Evolutionary conservation across 1,140 invertebrate species (phyloP).

Genomic region (Pogonognathellus flavescens): DNA sequence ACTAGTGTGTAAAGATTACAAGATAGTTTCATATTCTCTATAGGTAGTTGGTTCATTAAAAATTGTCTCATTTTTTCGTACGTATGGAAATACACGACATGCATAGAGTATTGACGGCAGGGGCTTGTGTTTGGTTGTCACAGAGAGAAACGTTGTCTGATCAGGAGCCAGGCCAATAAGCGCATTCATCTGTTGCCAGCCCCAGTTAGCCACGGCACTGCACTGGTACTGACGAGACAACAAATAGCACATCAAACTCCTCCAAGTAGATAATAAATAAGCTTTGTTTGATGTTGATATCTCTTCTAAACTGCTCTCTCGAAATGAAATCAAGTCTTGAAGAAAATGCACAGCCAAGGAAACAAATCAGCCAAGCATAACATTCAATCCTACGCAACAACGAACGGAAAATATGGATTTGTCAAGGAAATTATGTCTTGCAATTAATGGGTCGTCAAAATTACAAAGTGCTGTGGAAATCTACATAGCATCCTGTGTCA

Average conservation of each 20-base stretch:
- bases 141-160: too few species aligned
- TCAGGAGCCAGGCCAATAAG: too few species aligned
- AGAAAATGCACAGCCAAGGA: constrained; percentile 11
- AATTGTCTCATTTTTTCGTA: too few species aligned
- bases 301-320: background rate
- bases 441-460: constrained; percentile 49
- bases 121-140: too few species aligned
- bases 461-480: constrained; percentile 31
- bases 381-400: constrained; percentile 22
- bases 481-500: too few species aligned
- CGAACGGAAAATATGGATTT: constrained; percentile 42
- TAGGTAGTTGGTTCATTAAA: too few species aligned
- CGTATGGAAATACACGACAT: too few species aligned
- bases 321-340: background rate
- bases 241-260: constrained; percentile 8
- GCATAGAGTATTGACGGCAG: too few species aligned
- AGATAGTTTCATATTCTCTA: too few species aligned
- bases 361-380: constrained; percentile 40
- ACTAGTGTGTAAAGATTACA: too few species aligned
- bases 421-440: constrained; percentile 35
- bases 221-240: constrained; percentile 9
- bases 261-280: constrained; percentile 34
- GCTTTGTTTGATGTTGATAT: background rate
- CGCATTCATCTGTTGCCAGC: too few species aligned
- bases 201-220: too few species aligned